A percentile compares a stretch with the other conserved stretches of the same genome.
Conservation (phyloP, 2,113 vertebrate species). For the Trematocara marginatum region DNA sequence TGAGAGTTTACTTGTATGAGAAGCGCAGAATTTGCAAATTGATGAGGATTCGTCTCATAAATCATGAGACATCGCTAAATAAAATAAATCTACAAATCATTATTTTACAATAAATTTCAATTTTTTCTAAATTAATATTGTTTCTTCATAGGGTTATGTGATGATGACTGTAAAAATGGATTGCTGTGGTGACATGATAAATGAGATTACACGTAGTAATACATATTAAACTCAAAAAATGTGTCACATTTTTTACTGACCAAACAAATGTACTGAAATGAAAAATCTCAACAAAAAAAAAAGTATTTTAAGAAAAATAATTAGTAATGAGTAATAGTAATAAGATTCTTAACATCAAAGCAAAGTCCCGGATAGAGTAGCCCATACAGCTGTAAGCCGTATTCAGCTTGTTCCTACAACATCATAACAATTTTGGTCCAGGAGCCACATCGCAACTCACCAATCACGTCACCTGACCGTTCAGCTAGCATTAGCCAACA, state of each 20-base stretch:
- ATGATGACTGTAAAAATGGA: neutral
- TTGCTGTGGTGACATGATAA: neutral
- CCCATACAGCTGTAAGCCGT: neutral
- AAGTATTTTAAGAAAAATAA: neutral
- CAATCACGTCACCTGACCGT: neutral
- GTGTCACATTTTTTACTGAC: neutral
- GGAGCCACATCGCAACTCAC: neutral
- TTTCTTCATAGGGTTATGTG: neutral
- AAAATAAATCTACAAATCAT: neutral
- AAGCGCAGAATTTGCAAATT: neutral
- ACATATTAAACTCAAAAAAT: neutral
- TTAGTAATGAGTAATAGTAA: neutral
- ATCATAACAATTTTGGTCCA: neutral
- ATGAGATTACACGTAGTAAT: neutral
- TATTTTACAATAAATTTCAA: neutral
- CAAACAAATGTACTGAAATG: neutral
- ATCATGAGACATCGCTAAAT: neutral
- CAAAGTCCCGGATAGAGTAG: accelerated
- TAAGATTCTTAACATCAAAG: neutral
- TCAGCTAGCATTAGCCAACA: neutral
- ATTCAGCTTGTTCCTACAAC: neutral
- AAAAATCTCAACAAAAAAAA: neutral
- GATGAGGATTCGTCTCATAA: neutral
- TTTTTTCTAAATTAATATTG: neutral
- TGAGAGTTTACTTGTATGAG: neutral